Percentiles rank a stretch among this genome's conserved stretches.
phyloP scores from a whole-genome alignment of 2,888 invertebrate genomes.

The Hemaris fuciformis region DNA sequence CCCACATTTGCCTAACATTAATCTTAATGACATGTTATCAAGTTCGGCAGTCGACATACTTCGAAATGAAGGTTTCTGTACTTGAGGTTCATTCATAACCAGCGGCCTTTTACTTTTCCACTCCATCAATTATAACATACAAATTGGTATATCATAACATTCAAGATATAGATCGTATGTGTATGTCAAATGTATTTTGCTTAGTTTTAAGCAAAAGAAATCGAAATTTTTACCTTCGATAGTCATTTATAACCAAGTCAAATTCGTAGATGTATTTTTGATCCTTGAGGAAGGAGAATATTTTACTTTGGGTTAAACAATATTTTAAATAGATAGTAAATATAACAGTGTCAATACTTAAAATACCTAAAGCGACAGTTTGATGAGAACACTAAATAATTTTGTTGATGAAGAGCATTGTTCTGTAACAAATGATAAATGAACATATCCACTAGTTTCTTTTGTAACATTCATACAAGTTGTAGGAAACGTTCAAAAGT shows the following conservation, averaged over 20 bases:
- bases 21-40: slow-evolving; percentile 41
- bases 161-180: no score
- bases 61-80: slow-evolving; percentile 10
- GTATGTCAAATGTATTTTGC: background rate
- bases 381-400: no score
- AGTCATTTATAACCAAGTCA: no score
- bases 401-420: no score
- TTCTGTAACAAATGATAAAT: background rate
- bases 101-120: background rate
- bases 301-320: no score
- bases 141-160: background rate
- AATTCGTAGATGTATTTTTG: no score
- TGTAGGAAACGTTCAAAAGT: background rate
- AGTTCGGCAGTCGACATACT: slow-evolving; percentile 31
- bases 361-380: no score
- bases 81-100: slow-evolving; percentile 7
- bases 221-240: no score
- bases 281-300: no score
- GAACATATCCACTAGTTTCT: background rate
- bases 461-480: background rate
- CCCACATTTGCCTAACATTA: slow-evolving; percentile 35
- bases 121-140: background rate
- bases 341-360: no score
- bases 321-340: no score
- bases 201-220: background rate